Base-by-base conservation (phyloP, 1,140 invertebrate genomes). In the Diachasma alloeum region DNA sequence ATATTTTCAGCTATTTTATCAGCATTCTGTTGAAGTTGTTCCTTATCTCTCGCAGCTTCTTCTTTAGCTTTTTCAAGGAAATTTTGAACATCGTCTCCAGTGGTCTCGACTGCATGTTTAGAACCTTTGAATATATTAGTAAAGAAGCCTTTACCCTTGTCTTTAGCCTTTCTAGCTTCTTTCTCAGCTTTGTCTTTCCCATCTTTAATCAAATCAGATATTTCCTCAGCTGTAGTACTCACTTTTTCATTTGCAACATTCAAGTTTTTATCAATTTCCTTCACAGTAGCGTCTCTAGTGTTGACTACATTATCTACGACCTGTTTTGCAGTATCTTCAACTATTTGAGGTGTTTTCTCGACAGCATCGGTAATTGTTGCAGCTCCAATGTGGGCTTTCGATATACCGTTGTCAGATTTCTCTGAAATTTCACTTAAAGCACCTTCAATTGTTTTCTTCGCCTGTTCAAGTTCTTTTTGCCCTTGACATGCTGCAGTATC, bases 381-480 rank as follows among this genome's bases (percentile, higher is more conserved):
- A 19, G 79, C 31, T 31, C 31, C 79, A 39, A 42, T 42, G 9
- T 11, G 39, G 39, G 80, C 76, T n/a, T 74, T 80, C 8, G 76
- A 24, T 24, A 81, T 78, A 24, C 79, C 77, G 17, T 83, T 80
- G n/a, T 83, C 83, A 31, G 88, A 84, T 81, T 86, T 86, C 71
- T 87, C 85, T 13, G 84, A 80, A 22, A 84, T 82, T 78, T 85
- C 82, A 3, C 81, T 76, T 0, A 83, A 81, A 9, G 44, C 26
- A 26, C 59, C 67, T 6, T 78, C 77, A 0, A 68, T 13, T 0
- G 26, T 42, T 22, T 56, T 36, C 11, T 76, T 67, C 5, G 39
- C 71, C 0, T 39, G 15, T 22, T 77, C 63, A 42, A 42, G 4
- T 42, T 42, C 39, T 11, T 42, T 42, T 42, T 42, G 39, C 9